These are phyloP conservation scores for Leptopterna dolabrata DNA, from an alignment of 2,888 invertebrate species.

Conservation along the genomic window DNA sequence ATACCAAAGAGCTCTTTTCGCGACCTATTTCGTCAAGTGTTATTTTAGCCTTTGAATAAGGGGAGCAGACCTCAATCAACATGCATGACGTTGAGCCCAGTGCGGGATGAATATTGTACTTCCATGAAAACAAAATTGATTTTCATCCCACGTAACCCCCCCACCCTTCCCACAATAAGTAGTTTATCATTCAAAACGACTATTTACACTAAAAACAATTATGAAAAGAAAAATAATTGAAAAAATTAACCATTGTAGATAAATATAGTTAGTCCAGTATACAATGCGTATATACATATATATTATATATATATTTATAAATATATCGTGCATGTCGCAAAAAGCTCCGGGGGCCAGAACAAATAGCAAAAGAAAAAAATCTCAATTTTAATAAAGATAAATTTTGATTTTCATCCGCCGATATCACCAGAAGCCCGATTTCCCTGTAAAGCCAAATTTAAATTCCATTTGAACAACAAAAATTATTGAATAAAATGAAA, in stretches of 20 bases:
- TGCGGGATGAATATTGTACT: not conserved
- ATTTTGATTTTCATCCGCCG: not conserved
- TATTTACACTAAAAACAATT: not conserved
- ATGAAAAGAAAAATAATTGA: not conserved
- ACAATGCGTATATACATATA: conserved; percentile 51
- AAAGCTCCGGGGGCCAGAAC: conserved; percentile 49
- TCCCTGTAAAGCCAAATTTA: too few relatives aligned
- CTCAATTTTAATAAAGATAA: not conserved
- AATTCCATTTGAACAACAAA: too few relatives aligned
- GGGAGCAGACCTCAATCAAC: not conserved
- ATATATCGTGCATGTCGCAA: conserved; percentile 56
- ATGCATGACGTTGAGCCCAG: too few relatives aligned
- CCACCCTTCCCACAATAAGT: too few relatives aligned
- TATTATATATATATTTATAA: conserved; percentile 46
- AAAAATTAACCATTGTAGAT: conserved; percentile 1
- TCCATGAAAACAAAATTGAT: not conserved
- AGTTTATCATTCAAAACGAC: not conserved
- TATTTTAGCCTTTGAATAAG: not conserved
- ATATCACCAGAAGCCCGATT: not conserved
- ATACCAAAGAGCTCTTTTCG: conserved; percentile 53
- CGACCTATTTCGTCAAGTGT: conserved; percentile 3
- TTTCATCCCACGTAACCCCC: too few relatives aligned
- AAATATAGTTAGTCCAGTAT: conserved; percentile 50
- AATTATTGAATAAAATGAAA: not conserved
- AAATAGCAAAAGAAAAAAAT: not conserved